Conservation (phyloP, 2,113 vertebrate genomes). For the Stigmatopora nigra region DNA sequence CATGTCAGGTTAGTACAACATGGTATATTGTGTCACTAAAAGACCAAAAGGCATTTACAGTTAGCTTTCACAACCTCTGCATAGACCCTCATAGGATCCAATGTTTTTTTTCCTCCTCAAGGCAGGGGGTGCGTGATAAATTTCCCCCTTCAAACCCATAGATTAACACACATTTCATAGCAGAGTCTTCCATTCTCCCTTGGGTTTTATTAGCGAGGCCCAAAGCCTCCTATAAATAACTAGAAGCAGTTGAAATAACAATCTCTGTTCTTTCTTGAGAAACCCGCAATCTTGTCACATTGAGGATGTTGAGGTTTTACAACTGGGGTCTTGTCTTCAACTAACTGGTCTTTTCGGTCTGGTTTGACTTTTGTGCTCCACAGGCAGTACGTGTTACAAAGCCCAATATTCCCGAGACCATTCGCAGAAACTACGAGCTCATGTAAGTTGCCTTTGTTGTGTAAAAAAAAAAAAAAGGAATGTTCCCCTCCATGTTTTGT, state of each 20-base stretch:
- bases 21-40: neutral
- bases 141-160: neutral
- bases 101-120: neutral
- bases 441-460: slow-evolving; percentile 77
- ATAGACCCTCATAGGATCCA: neutral
- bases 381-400: slow-evolving; percentile 97
- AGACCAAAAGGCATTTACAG: neutral
- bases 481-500: neutral
- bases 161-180: neutral
- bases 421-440: slow-evolving; percentile 94
- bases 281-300: neutral
- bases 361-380: neutral
- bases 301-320: slow-evolving; percentile 1
- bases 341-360: slow-evolving; percentile 4
- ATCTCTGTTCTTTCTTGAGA: neutral
- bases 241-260: slow-evolving; percentile 11
- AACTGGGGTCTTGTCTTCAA: neutral
- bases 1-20: neutral
- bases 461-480: neutral
- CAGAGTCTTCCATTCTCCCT: neutral
- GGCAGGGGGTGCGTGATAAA: neutral
- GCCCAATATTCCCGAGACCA: slow-evolving; percentile 92
- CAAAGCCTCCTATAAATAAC: slow-evolving; percentile 13
- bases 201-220: slow-evolving; percentile 1
- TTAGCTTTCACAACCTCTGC: neutral